A percentile compares a stretch with the other conserved stretches of the same genome.
phyloP scores from a whole-genome alignment of 2,113 vertebrate genomes.

The Isichthys henryi region DNA sequence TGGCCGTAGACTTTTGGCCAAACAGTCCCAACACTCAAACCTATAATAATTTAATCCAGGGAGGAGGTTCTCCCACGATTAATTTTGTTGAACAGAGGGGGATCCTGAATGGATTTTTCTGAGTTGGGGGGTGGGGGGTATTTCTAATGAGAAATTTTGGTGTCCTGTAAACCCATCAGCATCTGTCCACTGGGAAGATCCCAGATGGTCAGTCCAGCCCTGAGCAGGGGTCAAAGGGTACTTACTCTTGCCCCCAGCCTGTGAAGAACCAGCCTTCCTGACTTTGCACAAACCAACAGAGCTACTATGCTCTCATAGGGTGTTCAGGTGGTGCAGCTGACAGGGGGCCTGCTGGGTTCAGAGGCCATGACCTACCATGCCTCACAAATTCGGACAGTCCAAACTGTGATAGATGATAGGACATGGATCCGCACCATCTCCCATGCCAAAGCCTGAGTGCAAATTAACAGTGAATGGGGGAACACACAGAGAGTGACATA shows the following conservation, averaged over 20 bases:
- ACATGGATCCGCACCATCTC: neutral
- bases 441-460: neutral
- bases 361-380: neutral
- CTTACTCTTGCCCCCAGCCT: neutral
- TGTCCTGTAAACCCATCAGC: neutral
- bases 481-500: neutral
- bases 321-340: neutral
- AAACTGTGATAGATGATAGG: neutral
- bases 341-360: neutral
- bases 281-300: neutral
- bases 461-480: neutral
- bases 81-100: neutral
- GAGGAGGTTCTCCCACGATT: neutral
- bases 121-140: neutral
- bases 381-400: neutral
- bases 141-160: neutral
- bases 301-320: neutral
- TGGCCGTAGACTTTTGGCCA: neutral
- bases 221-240: neutral
- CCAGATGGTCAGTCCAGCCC: neutral
- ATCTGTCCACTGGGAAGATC: neutral
- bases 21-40: neutral
- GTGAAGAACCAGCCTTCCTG: neutral
- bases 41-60: neutral
- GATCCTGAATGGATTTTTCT: neutral